Evolutionary conservation across 2,113 vertebrate species (phyloP).

Genomic region (Climacteris rufus): DNA sequence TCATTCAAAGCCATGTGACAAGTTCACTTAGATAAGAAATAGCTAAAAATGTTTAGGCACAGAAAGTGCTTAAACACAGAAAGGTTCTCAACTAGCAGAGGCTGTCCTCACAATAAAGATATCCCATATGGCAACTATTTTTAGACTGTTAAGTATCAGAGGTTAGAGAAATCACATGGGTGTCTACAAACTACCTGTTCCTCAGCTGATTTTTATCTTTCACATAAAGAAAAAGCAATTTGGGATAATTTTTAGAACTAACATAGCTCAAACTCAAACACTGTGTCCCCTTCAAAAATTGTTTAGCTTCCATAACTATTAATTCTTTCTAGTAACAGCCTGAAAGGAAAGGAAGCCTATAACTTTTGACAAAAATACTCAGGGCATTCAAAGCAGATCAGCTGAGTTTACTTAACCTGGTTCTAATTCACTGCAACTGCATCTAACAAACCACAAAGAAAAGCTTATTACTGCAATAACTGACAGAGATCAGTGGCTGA

Average conservation of each 20-base stretch:
- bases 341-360: not conserved
- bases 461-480: not conserved
- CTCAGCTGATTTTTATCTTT: slow-evolving; percentile 2
- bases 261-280: not conserved
- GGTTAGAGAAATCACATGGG: slow-evolving; percentile 44
- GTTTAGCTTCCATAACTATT: not conserved
- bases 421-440: not conserved
- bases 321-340: not conserved
- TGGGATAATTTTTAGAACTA: not conserved
- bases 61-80: slow-evolving; percentile 16
- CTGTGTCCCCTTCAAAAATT: not conserved
- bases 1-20: not conserved
- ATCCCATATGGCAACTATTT: slow-evolving; percentile 52
- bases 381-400: not conserved
- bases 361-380: not conserved
- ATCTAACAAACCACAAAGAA: not conserved
- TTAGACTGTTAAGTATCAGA: slow-evolving; percentile 32
- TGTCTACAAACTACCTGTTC: not conserved
- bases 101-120: slow-evolving; percentile 28
- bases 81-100: slow-evolving; percentile 26
- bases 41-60: slow-evolving; percentile 39
- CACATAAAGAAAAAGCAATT: not conserved
- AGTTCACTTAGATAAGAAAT: not conserved
- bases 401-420: not conserved
- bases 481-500: not conserved